Evolutionary conservation across 1,140 invertebrate genomes (phyloP).

Genomic region (Drosophila tropicalis): DNA sequence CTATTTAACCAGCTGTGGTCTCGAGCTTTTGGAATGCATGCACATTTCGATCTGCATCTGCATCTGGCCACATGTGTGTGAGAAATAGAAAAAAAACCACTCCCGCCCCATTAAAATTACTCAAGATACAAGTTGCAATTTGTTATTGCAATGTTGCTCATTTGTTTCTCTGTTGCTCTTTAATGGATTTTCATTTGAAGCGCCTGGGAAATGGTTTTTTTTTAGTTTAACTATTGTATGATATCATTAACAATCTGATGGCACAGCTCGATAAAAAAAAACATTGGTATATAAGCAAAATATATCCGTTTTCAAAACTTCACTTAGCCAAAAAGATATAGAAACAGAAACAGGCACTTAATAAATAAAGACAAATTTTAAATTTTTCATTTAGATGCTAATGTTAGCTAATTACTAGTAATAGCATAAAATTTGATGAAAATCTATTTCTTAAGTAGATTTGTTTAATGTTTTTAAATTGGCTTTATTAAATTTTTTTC

Average conservation of each 20-base stretch:
- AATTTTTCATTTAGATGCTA: no score
- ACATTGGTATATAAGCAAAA: no score
- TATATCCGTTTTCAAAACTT: no score
- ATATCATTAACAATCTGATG: constrained; percentile 1
- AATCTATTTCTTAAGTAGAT: no score
- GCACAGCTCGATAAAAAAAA: not conserved
- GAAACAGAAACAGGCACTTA: no score
- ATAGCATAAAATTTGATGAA: no score
- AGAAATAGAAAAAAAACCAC: not conserved
- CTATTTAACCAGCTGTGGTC: constrained; percentile 35
- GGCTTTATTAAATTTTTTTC: not conserved
- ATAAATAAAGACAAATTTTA: no score
- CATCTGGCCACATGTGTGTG: constrained; percentile 47
- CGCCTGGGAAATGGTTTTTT: constrained; percentile 37
- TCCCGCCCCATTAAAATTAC: constrained; percentile 18
- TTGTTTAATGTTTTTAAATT: no score
- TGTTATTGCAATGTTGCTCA: constrained; percentile 41
- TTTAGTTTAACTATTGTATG: not conserved
- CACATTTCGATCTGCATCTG: constrained; percentile 44
- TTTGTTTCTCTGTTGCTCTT: constrained; percentile 13
- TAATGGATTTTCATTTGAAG: constrained; percentile 50
- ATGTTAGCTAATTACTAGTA: no score
- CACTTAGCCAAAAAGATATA: no score
- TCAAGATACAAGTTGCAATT: constrained; percentile 29
- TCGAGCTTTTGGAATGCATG: constrained; percentile 39